phyloP scores from a whole-genome alignment of 2,888 invertebrate genomes.

The Lasioglossum marginatum region DNA sequence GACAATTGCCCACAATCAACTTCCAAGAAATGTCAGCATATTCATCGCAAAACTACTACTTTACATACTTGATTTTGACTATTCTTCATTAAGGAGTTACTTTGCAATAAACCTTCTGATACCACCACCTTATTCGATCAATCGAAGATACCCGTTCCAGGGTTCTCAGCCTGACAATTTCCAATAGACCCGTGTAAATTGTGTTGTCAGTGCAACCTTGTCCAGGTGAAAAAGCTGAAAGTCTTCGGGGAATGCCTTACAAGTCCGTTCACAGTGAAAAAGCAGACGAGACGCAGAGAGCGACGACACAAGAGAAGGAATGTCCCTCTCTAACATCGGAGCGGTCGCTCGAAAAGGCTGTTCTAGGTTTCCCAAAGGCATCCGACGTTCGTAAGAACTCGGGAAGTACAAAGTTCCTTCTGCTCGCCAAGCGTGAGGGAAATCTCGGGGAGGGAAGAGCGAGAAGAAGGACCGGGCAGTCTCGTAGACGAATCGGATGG shows the following conservation, averaged over 20 bases:
- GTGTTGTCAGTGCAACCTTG: constrained; percentile 28
- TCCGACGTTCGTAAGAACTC: constrained; percentile 64
- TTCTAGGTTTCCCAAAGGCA: constrained; percentile 66
- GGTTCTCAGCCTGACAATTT: constrained; percentile 8
- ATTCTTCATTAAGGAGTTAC: background rate
- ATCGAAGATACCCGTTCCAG: background rate
- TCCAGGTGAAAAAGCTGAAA: constrained; percentile 24
- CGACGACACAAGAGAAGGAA: constrained; percentile 31
- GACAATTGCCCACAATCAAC: no score
- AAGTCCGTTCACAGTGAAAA: constrained; percentile 35
- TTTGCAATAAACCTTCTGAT: background rate
- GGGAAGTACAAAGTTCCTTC: constrained; percentile 67
- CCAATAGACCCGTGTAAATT: constrained; percentile 24
- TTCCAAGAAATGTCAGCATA: no score
- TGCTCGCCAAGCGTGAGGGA: constrained; percentile 39
- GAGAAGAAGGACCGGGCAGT: constrained; percentile 55
- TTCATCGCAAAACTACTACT: background rate
- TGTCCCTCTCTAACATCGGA: constrained; percentile 19
- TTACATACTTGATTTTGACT: background rate
- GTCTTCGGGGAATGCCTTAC: constrained; percentile 31
- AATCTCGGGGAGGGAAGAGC: constrained; percentile 35
- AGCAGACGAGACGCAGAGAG: constrained; percentile 13
- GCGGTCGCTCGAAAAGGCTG: constrained; percentile 38
- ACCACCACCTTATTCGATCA: background rate
- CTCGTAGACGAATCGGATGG: constrained; percentile 52